Conservation (phyloP, 2,888 invertebrate genomes). For the Trachelus tabidus region DNA sequence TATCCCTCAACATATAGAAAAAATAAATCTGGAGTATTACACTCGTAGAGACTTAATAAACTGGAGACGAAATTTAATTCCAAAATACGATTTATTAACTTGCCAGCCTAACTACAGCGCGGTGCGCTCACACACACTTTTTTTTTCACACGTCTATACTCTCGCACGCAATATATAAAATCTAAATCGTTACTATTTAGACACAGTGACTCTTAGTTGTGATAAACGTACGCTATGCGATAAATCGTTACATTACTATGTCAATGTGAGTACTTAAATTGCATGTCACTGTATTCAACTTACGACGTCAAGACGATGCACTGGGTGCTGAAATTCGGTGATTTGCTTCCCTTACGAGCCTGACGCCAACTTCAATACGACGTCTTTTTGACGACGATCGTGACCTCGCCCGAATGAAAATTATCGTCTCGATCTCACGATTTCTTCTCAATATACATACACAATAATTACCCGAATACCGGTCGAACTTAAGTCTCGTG, state of each 20-base stretch:
- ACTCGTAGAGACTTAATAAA: not conserved
- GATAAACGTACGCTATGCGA: slow-evolving; percentile 51
- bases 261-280: slow-evolving; percentile 20
- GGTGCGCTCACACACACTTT: slow-evolving; percentile 47
- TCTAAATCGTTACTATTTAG: slow-evolving; percentile 62
- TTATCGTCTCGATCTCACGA: not conserved
- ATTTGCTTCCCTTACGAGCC: not conserved
- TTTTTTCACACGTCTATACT: slow-evolving; percentile 47
- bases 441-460: not conserved
- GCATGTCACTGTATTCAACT: slow-evolving; percentile 17
- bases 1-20: not conserved
- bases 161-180: slow-evolving; percentile 59
- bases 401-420: not conserved
- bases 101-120: slow-evolving; percentile 59
- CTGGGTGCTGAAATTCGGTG: slow-evolving; percentile 13
- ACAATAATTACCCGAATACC: not conserved
- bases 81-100: slow-evolving; percentile 66
- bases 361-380: not conserved
- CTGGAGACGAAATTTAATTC: slow-evolving; percentile 45
- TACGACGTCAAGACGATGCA: slow-evolving; percentile 16
- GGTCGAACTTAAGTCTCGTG: not conserved
- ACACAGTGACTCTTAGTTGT: slow-evolving; percentile 58
- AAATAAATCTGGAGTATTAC: not conserved
- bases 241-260: slow-evolving; percentile 17
- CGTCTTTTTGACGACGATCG: not conserved